Conservation (phyloP, 1,140 invertebrate species). For the Drosophila littoralis region DNA sequence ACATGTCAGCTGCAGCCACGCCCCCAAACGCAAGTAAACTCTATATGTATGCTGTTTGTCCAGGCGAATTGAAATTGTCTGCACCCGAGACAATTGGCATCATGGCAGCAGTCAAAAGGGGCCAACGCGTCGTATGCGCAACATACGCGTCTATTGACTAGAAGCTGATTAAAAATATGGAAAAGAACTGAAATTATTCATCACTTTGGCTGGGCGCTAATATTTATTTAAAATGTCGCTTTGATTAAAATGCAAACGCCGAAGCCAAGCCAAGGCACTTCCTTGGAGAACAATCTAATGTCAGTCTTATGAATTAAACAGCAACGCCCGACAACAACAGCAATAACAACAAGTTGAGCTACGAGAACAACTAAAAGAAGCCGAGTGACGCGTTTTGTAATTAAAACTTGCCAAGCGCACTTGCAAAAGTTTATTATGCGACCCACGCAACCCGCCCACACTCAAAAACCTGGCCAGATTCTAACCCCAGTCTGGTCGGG, state of each 20-base stretch:
- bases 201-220: slow-evolving; percentile 54
- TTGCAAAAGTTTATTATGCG: slow-evolving; percentile 73
- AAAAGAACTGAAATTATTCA: slow-evolving; percentile 63
- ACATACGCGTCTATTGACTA: slow-evolving; percentile 4
- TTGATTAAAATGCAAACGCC: slow-evolving; percentile 71
- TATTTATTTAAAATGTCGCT: slow-evolving; percentile 80
- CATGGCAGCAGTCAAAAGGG: background rate
- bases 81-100: slow-evolving; percentile 55
- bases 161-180: background rate
- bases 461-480: background rate
- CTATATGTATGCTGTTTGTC: slow-evolving; percentile 18
- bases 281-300: slow-evolving; percentile 49
- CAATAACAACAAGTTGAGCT: background rate
- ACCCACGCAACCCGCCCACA: background rate
- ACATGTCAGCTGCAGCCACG: slow-evolving; percentile 54
- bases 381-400: slow-evolving; percentile 59
- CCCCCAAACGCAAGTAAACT: background rate
- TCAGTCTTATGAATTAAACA: slow-evolving; percentile 71
- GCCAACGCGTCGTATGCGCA: slow-evolving; percentile 38
- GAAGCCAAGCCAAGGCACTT: slow-evolving; percentile 39
- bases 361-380: slow-evolving; percentile 15
- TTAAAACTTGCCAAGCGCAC: slow-evolving; percentile 69
- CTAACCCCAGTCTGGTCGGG: background rate
- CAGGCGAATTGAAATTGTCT: slow-evolving; percentile 64
- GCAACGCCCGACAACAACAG: slow-evolving; percentile 16